Conservation (phyloP, 2,113 vertebrate species). For the Malurus melanocephalus region DNA sequence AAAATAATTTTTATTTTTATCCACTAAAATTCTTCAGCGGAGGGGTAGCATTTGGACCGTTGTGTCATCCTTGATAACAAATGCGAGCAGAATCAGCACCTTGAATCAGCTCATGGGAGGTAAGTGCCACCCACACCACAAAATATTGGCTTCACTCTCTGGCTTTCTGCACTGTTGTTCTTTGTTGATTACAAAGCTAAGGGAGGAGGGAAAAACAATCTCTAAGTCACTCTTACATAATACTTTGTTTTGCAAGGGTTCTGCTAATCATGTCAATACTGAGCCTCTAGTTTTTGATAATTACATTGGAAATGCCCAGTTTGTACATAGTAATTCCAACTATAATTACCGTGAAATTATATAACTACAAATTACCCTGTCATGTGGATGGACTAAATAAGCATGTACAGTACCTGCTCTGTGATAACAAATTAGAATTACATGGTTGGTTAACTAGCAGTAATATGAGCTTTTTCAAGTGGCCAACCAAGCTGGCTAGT, state of each 20-base stretch:
- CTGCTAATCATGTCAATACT: slow-evolving; percentile 19
- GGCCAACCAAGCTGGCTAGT: slow-evolving; percentile 2
- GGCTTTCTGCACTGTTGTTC: slow-evolving; percentile 14
- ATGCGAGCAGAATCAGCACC: neutral
- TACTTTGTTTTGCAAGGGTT: slow-evolving; percentile 34
- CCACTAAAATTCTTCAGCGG: neutral
- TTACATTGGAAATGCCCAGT: slow-evolving; percentile 50
- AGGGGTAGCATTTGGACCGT: neutral
- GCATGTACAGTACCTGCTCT: slow-evolving; percentile 58
- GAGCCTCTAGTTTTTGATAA: slow-evolving; percentile 54
- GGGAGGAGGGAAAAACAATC: neutral
- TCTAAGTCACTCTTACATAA: slow-evolving; percentile 33
- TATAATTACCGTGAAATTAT: slow-evolving; percentile 71
- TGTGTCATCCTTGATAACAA: neutral
- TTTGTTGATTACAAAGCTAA: neutral
- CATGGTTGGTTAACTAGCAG: slow-evolving; percentile 52
- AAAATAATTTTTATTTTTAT: neutral
- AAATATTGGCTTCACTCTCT: neutral
- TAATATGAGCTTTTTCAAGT: slow-evolving; percentile 49
- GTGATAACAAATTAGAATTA: slow-evolving; percentile 60
- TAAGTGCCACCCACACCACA: slow-evolving; percentile 11
- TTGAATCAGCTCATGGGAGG: neutral
- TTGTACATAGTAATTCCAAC: slow-evolving; percentile 56
- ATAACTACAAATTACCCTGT: slow-evolving; percentile 68
- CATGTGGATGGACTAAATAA: slow-evolving; percentile 65